These are phyloP conservation scores for Mormyrus iriodes DNA, from an alignment of 2,113 vertebrate genomes.

Conservation along the genomic window DNA sequence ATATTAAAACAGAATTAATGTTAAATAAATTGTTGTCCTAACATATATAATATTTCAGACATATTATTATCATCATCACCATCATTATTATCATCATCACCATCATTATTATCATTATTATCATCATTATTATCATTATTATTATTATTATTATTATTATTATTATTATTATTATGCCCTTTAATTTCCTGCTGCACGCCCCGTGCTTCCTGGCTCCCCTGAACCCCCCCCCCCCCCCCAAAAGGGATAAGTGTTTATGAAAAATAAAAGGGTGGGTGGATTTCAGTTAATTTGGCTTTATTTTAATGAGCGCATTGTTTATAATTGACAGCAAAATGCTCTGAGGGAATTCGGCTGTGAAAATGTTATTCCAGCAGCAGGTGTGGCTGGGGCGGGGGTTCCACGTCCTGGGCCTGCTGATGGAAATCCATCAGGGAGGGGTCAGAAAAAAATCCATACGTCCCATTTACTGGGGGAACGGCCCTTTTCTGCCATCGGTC, in stretches of 20 bases:
- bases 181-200: no score
- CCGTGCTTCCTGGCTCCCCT: not conserved
- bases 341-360: not conserved
- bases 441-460: not conserved
- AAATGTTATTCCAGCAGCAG: not conserved
- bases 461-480: not conserved
- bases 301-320: not conserved
- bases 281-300: not conserved
- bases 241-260: not conserved
- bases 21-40: no score
- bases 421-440: not conserved
- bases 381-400: not conserved
- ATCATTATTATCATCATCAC: no score
- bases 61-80: no score
- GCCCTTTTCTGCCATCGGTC: not conserved
- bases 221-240: no score
- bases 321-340: not conserved
- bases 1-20: no score
- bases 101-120: not conserved
- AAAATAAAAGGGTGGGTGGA: not conserved
- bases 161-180: not conserved
- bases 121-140: not conserved
- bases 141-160: not conserved
- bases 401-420: not conserved
- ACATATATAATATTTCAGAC: no score